Evolutionary conservation across 1,140 invertebrate species (phyloP), one percentile per base, ranked within the genome.

Genomic region (Sycophaga agraensis): DNA sequence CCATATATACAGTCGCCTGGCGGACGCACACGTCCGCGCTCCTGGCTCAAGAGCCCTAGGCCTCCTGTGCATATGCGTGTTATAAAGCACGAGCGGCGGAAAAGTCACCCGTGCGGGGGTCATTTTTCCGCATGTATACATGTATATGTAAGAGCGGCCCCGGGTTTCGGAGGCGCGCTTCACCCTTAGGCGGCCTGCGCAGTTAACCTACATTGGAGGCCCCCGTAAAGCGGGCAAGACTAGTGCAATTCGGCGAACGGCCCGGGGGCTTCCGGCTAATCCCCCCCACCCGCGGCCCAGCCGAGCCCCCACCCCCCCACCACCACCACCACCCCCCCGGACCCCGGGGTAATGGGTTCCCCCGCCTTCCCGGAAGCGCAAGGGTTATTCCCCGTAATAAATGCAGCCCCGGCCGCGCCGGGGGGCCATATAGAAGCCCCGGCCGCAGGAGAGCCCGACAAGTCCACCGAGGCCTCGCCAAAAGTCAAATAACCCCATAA

Each of bases 301-400:
- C 3, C 3, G 35, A 3, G 6, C 14, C n/a, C 14, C 35, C 35
- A n/a, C 37, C 37, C 37, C 37, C 37, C 37, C 6, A 9, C 37
- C 37, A 9, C n/a, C 28, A 31, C 28, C 28, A 31, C 11, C 28
- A 11, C 5, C 28, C 5, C 28, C 11, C 28, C 28, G 4, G n/a
- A n/a, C n/a, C n/a, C n/a, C n/a, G 12, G 46, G 46, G 46, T 58
- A 68, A 65, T 64, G 49, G 59, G 50, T 53, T 51, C 37, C 19
- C n/a, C n/a, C 28, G 45, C 24, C 37, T 59, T 59, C 46, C 53
- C n/a, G 48, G 63, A 68, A 69, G 39, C 55, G 63, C 57, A 68
- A 70, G 68, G 65, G 68, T 71, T 71, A 66, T 66, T 51, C 39
- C 34, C 35, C 40, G 7, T 53, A 68, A 55, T 54, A 66, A 69